These are phyloP conservation scores for Mus spicilegus DNA, from an alignment of 2,113 vertebrate genomes.

Conservation along the genomic window DNA sequence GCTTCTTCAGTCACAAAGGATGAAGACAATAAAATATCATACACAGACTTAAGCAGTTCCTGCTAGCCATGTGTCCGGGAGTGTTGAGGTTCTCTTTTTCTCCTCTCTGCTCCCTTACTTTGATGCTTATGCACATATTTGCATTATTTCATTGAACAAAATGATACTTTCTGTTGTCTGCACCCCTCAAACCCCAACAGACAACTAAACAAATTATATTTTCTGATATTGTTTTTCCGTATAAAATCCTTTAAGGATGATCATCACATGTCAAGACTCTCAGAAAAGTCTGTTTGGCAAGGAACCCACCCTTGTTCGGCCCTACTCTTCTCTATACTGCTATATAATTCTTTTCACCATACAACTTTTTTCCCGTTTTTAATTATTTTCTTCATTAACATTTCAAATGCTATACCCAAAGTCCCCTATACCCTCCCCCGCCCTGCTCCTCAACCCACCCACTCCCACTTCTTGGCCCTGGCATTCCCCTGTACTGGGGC, in stretches of 20 bases:
- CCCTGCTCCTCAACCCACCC: too few species aligned
- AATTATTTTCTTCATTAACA: too few species aligned
- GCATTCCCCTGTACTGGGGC: too few species aligned
- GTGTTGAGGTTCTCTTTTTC: background rate
- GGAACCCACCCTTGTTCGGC: background rate
- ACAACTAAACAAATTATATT: background rate
- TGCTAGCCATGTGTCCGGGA: background rate
- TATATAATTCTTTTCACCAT: background rate
- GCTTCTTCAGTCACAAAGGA: background rate
- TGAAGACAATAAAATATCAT: background rate
- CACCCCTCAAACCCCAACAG: background rate
- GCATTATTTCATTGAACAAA: constrained; percentile 17
- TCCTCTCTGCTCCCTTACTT: background rate
- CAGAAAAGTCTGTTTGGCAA: background rate
- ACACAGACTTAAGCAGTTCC: background rate
- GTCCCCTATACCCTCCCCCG: too few species aligned
- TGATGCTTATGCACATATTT: background rate
- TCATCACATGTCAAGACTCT: too few species aligned
- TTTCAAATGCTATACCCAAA: too few species aligned
- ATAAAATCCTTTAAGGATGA: background rate
- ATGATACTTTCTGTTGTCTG: constrained; percentile 27
- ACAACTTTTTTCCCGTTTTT: background rate
- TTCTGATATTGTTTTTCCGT: background rate
- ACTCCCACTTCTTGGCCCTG: too few species aligned
- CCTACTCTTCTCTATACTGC: background rate